A percentile compares a stretch with the other conserved stretches of the same genome.
Evolutionary conservation across 2,113 vertebrate species (phyloP).

Genomic region (Cyprinodon variegatus): DNA sequence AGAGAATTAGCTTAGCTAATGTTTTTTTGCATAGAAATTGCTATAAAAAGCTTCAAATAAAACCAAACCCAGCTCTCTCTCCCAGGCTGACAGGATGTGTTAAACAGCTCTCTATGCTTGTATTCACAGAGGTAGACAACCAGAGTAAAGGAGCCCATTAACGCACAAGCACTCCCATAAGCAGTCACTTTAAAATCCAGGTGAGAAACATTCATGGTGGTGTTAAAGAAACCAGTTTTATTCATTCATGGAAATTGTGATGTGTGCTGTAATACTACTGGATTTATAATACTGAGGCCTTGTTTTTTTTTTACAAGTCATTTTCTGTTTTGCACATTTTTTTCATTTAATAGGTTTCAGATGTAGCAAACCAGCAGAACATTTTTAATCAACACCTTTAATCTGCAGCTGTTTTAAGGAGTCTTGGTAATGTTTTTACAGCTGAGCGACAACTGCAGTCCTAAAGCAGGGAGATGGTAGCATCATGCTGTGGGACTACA

Average conservation of each 20-base stretch:
- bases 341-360: not conserved
- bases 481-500: no score
- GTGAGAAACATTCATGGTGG: not conserved
- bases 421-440: no score
- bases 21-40: not conserved
- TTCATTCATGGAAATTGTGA: conserved; percentile 1
- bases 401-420: not conserved
- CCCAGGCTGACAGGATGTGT: conserved; percentile 29
- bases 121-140: conserved; percentile 42
- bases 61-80: conserved; percentile 36
- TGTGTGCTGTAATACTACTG: not conserved
- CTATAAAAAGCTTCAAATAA: conserved; percentile 20
- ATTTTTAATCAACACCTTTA: not conserved
- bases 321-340: no score
- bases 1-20: not conserved
- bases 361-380: not conserved
- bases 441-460: no score
- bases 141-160: not conserved
- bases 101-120: conserved; percentile 28
- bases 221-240: conserved; percentile 11
- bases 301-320: no score
- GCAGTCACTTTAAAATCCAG: not conserved
- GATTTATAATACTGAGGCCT: not conserved
- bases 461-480: no score
- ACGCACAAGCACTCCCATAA: not conserved